Evolutionary conservation across 2,888 invertebrate genomes (phyloP).

Genomic region (Zaprionus obscuricornis): DNA sequence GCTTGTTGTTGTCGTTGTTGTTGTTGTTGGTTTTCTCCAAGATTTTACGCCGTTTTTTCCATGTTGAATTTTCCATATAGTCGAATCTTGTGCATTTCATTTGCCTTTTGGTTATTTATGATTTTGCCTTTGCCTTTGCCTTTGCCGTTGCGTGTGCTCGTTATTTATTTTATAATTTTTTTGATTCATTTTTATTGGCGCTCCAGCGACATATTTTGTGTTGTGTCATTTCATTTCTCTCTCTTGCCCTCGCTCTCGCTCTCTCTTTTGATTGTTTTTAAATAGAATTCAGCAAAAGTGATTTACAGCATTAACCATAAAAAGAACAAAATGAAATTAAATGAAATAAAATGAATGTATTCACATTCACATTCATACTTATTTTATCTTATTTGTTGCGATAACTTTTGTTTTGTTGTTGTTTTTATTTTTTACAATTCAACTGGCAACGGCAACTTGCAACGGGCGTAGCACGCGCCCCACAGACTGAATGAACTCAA

Average conservation of each 20-base stretch:
- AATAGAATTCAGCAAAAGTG: conserved; percentile 59
- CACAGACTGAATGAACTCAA: not conserved
- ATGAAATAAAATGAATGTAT: conserved; percentile 9
- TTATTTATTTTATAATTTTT: conserved; percentile 77
- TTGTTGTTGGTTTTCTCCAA: conserved; percentile 35
- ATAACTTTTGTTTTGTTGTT: too few relatives aligned
- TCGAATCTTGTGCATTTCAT: conserved; percentile 30
- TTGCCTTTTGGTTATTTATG: conserved; percentile 54
- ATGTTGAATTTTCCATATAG: conserved; percentile 47
- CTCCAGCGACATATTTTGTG: not conserved
- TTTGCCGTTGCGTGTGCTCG: conserved; percentile 41
- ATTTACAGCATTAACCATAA: conserved; percentile 57
- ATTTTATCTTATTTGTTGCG: conserved; percentile 26
- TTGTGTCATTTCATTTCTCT: conserved; percentile 74
- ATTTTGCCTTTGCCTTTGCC: too few relatives aligned
- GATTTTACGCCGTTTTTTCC: conserved; percentile 45
- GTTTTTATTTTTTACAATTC: conserved; percentile 32
- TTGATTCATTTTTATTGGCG: conserved; percentile 77
- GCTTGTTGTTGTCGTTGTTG: too few relatives aligned
- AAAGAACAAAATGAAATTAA: not conserved
- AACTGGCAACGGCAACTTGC: too few relatives aligned
- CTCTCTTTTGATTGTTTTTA: conserved; percentile 51
- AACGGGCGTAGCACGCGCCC: conserved; percentile 34
- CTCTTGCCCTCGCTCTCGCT: not conserved
- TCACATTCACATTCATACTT: conserved; percentile 21